Evolutionary conservation across 1,140 invertebrate species (phyloP).

Genomic region (Drepana arcuata): DNA sequence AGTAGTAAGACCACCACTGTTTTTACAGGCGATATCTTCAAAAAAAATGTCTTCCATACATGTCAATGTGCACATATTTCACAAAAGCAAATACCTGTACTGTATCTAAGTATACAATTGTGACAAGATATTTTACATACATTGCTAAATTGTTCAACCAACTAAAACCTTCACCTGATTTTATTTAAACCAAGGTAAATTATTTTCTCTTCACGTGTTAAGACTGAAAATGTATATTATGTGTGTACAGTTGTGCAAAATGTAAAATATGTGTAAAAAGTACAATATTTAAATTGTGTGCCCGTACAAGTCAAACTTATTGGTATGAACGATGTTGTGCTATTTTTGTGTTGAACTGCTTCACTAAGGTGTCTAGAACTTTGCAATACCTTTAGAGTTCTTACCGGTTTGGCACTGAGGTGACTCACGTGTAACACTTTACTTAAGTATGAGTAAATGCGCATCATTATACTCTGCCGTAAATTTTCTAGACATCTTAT

Average conservation of each 20-base stretch:
- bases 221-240: constrained; percentile 35
- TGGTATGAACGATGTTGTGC: constrained; percentile 16
- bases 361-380: constrained; percentile 15
- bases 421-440: no score
- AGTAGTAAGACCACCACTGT: no score
- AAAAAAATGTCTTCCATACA: no score
- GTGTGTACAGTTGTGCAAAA: constrained; percentile 24
- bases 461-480: no score
- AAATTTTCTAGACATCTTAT: not conserved
- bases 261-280: constrained; percentile 28
- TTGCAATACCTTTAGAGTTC: no score
- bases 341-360: constrained; percentile 5
- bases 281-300: constrained; percentile 25
- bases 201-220: constrained; percentile 13
- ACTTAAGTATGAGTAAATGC: no score
- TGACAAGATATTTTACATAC: constrained; percentile 29
- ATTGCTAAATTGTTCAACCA: no score
- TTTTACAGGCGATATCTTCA: no score
- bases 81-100: constrained; percentile 1
- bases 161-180: no score
- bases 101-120: constrained; percentile 3
- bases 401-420: no score
- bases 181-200: constrained; percentile 6
- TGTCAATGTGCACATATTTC: no score
- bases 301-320: constrained; percentile 14